Conservation (phyloP, 1,140 invertebrate species). For the Pseudomyrmex dendroicus region DNA sequence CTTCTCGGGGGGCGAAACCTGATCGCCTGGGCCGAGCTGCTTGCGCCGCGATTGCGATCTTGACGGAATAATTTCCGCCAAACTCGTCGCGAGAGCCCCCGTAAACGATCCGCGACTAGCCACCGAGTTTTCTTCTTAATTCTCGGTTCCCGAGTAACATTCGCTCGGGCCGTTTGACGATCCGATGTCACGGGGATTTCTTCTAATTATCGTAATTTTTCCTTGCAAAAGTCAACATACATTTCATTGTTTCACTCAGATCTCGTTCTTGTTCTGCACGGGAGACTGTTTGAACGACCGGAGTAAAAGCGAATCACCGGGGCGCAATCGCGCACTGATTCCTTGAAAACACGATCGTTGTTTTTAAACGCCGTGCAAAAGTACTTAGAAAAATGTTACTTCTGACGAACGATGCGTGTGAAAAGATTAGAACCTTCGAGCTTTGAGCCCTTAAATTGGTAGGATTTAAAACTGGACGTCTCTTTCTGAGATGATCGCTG, state of each 20-base stretch:
- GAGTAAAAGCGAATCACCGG: slow-evolving; percentile 11
- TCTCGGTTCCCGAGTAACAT: not conserved
- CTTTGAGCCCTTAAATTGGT: not conserved
- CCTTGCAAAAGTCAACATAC: no score
- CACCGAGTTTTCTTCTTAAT: not conserved
- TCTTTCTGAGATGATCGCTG: not conserved
- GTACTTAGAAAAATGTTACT: not conserved
- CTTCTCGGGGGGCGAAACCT: slow-evolving; percentile 47
- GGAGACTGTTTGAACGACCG: not conserved
- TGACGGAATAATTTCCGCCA: slow-evolving; percentile 56
- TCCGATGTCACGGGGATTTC: not conserved
- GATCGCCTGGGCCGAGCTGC: slow-evolving; percentile 44
- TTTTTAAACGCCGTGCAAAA: not conserved
- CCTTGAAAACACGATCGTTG: not conserved
- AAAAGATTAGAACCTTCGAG: not conserved
- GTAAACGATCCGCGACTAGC: slow-evolving; percentile 4
- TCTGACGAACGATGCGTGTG: not conserved
- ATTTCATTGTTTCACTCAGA: not conserved
- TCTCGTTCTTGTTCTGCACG: not conserved
- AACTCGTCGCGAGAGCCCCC: slow-evolving; percentile 13
- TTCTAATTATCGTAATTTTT: no score
- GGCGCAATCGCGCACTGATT: slow-evolving; percentile 24
- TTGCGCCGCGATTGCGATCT: slow-evolving; percentile 48
- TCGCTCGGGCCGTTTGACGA: not conserved
- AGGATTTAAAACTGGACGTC: not conserved